Conservation (phyloP, 2,888 invertebrate genomes). For the Meliscaeva auricollis region DNA sequence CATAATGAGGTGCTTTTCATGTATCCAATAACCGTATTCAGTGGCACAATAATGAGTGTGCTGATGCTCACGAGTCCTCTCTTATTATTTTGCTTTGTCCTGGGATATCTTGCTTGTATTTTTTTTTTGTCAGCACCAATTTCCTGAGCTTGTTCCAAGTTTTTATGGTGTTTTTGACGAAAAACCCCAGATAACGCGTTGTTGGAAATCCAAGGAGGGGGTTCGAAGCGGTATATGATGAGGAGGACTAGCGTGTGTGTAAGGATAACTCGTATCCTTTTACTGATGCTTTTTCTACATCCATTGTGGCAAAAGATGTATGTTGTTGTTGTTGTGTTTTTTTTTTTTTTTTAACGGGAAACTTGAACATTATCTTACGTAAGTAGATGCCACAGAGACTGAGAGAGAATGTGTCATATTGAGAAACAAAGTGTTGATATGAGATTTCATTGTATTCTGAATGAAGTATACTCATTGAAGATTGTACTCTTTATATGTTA, state of each 20-base stretch:
- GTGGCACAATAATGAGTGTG: slow-evolving; percentile 71
- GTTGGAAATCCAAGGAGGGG: background rate
- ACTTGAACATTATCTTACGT: slow-evolving; percentile 61
- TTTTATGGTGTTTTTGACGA: slow-evolving; percentile 67
- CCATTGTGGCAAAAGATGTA: slow-evolving; percentile 8
- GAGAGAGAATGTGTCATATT: slow-evolving; percentile 41
- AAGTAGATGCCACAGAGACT: slow-evolving; percentile 18
- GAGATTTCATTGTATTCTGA: slow-evolving; percentile 61
- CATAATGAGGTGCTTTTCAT: slow-evolving; percentile 67
- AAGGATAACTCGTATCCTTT: slow-evolving; percentile 51
- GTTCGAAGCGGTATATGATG: background rate
- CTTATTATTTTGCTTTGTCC: slow-evolving; percentile 55
- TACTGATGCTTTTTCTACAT: slow-evolving; percentile 28
- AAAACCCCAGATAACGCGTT: slow-evolving; percentile 34
- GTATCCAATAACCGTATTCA: slow-evolving; percentile 70
- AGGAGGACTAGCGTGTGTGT: slow-evolving; percentile 19
- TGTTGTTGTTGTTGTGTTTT: slow-evolving; percentile 15
- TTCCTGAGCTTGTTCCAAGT: slow-evolving; percentile 72
- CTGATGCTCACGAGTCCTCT: slow-evolving; percentile 49
- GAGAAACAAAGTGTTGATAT: slow-evolving; percentile 70
- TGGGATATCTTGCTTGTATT: slow-evolving; percentile 14
- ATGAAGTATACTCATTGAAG: slow-evolving; percentile 51
- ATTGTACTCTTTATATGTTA: slow-evolving; percentile 38
- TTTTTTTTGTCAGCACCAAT: slow-evolving; percentile 40
- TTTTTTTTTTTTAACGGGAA: slow-evolving; percentile 43